Evolutionary conservation across 2,888 invertebrate species (phyloP), one percentile per base, ranked within the genome.

Genomic region (Mechanitis messenoides): DNA sequence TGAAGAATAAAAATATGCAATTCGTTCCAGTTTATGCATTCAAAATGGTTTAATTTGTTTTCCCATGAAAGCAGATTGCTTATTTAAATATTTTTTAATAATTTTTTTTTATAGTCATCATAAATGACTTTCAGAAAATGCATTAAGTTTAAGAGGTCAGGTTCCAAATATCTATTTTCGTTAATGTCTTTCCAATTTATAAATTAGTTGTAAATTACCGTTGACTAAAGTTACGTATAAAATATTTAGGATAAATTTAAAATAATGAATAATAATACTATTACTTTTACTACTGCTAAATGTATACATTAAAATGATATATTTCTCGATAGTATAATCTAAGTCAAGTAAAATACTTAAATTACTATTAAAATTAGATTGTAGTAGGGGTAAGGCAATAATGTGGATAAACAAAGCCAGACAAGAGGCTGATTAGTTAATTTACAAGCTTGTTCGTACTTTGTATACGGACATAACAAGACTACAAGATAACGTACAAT

Each of bases 371-470:
- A 9, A 42, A 42, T 20, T 2, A 9, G 2, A 7, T 9, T 42
- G 11, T 31, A 31, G 50, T 31, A 31, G 50, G 31, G 31, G 50
- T 31, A 31, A 9, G 11, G 31, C 9, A 28, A 50, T 31, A 31
- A 50, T 50, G 20, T 50, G 31, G 20, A 50, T 31, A 50, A 50
- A 7, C 50, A 31, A 31, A 50, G 31, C 3, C 3, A 50, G 31
- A 50, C 50, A 50, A 50, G 50, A 50, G 31, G 31, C 50, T 31
- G 50, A 31, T 50, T 50, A 50, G 31, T 11, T 31, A 50, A 50
- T 50, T 50, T 50, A 50, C 50, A 50, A 28, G 31, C 9, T 31
- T 4, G 50, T 31, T 50, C 7, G 50, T 50, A 50, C 31, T 28
- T 42, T 42, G 11, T 11, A 42, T 31, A 50, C 50, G 50, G 31